Evolutionary conservation across 2,888 invertebrate genomes (phyloP).

Genomic region (Neoaliturus tenellus): DNA sequence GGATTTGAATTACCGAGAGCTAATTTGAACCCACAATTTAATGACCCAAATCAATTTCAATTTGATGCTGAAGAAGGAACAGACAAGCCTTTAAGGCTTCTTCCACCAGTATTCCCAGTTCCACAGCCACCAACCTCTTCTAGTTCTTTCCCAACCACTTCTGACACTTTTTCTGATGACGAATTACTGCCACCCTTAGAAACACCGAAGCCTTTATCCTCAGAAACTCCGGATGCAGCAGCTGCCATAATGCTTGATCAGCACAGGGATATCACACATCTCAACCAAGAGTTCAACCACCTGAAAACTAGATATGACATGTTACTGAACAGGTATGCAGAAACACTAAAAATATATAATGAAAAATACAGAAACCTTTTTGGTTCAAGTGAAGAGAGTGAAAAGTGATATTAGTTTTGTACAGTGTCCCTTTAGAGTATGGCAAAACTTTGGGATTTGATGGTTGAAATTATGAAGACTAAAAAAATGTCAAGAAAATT

Average conservation of each 20-base stretch:
- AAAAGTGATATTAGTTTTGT: background rate
- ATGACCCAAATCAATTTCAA: background rate
- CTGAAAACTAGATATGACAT: constrained; percentile 30
- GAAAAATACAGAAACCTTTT: constrained; percentile 7
- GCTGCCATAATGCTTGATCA: background rate
- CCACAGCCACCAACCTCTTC: constrained; percentile 1
- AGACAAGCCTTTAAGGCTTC: background rate
- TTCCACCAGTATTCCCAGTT: constrained; percentile 34
- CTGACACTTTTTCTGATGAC: background rate
- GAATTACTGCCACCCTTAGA: background rate
- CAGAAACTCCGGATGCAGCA: background rate
- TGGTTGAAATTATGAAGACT: too few species aligned
- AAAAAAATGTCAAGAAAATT: too few species aligned
- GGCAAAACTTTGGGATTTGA: too few species aligned
- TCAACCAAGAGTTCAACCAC: background rate
- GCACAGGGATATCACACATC: background rate
- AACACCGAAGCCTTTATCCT: background rate
- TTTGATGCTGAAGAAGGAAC: background rate
- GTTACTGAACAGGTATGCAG: constrained; percentile 10
- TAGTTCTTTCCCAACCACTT: background rate
- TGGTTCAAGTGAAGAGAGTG: background rate
- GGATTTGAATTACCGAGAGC: constrained; percentile 25
- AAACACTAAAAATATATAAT: constrained; percentile 21
- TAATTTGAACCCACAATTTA: background rate
- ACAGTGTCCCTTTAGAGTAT: too few species aligned